These are phyloP conservation scores for Linepithema humile DNA, from an alignment of 1,140 invertebrate genomes.

Conservation along the genomic window DNA sequence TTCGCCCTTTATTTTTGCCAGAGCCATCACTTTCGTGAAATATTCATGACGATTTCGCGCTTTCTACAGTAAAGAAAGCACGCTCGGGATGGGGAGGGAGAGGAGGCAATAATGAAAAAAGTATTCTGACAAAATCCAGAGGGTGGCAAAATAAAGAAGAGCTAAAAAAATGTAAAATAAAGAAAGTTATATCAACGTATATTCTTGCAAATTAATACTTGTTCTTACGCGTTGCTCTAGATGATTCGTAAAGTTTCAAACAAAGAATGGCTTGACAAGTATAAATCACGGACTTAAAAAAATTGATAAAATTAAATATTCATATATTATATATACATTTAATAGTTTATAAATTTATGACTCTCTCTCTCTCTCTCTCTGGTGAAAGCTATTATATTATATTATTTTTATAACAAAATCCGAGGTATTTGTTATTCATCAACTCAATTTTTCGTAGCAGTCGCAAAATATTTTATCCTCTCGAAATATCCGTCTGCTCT, in stretches of 20 bases:
- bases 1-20: conserved; percentile 12
- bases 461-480: conserved; percentile 30
- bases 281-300: not conserved
- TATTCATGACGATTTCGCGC: conserved; percentile 71
- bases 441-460: conserved; percentile 14
- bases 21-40: conserved; percentile 66
- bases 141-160: conserved; percentile 11
- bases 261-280: not conserved
- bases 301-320: not conserved
- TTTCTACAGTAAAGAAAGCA: conserved; percentile 39
- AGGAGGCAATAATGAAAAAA: too few relatives aligned
- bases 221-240: not conserved
- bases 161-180: not conserved
- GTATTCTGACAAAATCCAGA: not conserved
- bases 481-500: not conserved
- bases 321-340: not conserved
- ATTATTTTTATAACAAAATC: not conserved
- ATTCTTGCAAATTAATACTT: conserved; percentile 6
- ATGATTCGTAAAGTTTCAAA: not conserved
- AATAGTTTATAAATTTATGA: not conserved
- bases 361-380: too few relatives aligned
- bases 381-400: too few relatives aligned
- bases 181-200: not conserved
- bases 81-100: not conserved
- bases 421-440: conserved; percentile 41